Conservation (phyloP, 2,888 invertebrate species). For the Fragum whitleyi region DNA sequence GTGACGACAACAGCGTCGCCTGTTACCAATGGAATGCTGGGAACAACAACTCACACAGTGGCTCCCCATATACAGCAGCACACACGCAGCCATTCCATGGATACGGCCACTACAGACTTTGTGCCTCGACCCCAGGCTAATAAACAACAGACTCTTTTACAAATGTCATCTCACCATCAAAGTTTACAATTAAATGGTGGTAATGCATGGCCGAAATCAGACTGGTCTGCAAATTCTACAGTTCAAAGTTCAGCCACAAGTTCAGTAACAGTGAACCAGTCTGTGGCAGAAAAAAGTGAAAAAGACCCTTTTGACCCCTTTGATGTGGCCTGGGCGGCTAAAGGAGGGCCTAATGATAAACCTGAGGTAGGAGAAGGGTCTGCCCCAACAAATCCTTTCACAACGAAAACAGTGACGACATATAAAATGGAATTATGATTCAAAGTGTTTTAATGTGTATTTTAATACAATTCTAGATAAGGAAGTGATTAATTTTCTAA, state of each 20-base stretch:
- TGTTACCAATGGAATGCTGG: constrained; percentile 49
- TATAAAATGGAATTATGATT: constrained; percentile 64
- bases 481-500: too few species aligned
- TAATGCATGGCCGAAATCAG: constrained; percentile 44
- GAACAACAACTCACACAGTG: constrained; percentile 27
- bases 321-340: constrained; percentile 93
- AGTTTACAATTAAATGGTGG: constrained; percentile 76
- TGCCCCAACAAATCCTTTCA: constrained; percentile 60
- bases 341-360: constrained; percentile 89
- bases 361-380: constrained; percentile 79
- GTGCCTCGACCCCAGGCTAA: constrained; percentile 49
- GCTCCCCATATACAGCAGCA: constrained; percentile 69
- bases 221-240: constrained; percentile 44
- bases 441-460: neutral
- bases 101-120: constrained; percentile 62
- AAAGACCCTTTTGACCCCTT: constrained; percentile 89
- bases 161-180: constrained; percentile 84
- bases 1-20: constrained; percentile 32
- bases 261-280: constrained; percentile 45
- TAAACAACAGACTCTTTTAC: constrained; percentile 76
- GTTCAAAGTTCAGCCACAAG: constrained; percentile 41
- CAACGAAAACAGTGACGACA: constrained; percentile 64
- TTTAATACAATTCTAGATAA: too few species aligned
- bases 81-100: constrained; percentile 82
- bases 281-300: constrained; percentile 10